Conservation (phyloP, 2,113 vertebrate species). For the Chunga burmeisteri region DNA sequence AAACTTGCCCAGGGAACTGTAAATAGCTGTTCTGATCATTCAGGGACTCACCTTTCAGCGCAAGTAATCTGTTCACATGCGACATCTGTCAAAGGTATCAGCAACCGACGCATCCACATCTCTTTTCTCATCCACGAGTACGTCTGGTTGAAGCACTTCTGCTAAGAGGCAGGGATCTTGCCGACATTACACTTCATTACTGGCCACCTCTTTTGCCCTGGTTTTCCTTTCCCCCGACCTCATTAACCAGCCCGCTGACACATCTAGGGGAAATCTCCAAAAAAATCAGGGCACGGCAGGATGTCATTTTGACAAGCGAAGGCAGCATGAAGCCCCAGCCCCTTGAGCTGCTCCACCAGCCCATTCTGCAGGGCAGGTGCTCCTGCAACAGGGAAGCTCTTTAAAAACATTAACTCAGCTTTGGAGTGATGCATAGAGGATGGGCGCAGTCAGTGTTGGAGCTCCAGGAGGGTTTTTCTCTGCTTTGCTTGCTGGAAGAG, state of each 20-base stretch:
- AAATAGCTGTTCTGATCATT: neutral
- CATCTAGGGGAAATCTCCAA: neutral
- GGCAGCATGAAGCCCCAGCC: accelerated
- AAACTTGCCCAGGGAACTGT: neutral
- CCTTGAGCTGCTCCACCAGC: neutral
- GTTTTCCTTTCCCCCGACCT: neutral
- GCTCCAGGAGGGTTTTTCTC: neutral
- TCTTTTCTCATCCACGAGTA: neutral
- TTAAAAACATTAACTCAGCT: neutral
- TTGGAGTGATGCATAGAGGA: neutral
- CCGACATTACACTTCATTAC: neutral
- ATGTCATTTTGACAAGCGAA: accelerated
- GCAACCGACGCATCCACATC: neutral
- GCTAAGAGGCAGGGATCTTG: neutral
- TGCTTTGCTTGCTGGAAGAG: neutral
- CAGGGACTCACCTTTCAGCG: neutral
- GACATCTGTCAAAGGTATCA: neutral
- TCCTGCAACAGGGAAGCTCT: neutral
- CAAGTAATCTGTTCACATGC: neutral
- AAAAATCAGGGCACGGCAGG: accelerated
- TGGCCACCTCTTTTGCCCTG: neutral
- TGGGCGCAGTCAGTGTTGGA: neutral
- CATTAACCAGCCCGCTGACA: neutral
- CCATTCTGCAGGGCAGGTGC: neutral
- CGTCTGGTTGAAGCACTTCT: neutral